These are phyloP conservation scores for Botrylloides violaceus DNA, from an alignment of 23 tunicate species.

Conservation along the genomic window DNA sequence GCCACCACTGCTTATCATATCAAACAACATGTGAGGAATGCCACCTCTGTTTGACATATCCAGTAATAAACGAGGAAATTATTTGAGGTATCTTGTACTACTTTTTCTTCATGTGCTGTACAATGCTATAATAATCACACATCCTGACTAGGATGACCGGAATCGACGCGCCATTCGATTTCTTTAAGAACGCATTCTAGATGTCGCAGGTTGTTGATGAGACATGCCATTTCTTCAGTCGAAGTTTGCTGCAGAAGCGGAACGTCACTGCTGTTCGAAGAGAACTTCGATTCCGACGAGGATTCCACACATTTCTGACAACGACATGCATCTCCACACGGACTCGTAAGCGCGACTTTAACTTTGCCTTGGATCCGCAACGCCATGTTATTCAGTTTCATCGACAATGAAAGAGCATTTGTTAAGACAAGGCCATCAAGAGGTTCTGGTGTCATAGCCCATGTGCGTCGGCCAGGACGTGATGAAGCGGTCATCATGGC, in stretches of 20 bases:
- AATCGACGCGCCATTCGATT: constrained; percentile 47
- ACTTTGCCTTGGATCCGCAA: constrained; percentile 46
- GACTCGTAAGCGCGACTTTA: constrained; percentile 25
- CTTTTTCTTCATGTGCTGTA: no score
- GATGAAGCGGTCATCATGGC: neutral
- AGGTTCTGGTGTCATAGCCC: constrained; percentile 44
- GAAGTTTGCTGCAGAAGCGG: constrained; percentile 88
- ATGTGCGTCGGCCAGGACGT: constrained; percentile 42
- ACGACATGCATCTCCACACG: constrained; percentile 26
- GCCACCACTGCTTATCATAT: no score
- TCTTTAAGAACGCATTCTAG: constrained; percentile 35
- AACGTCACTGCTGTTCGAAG: constrained; percentile 44
- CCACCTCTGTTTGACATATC: no score
- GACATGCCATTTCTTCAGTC: constrained; percentile 81
- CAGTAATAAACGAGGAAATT: no score
- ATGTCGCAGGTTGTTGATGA: constrained; percentile 75
- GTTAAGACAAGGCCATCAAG: constrained; percentile 72
- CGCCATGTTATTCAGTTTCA: constrained; percentile 41
- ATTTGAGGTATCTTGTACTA: no score
- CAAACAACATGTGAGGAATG: no score
- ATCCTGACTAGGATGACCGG: constrained; percentile 13
- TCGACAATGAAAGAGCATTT: constrained; percentile 75
- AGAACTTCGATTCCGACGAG: neutral
- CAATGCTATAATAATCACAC: no score
- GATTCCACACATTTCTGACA: neutral